Conservation (phyloP, 2,113 vertebrate species). For the Grammomys dolichurus region DNA sequence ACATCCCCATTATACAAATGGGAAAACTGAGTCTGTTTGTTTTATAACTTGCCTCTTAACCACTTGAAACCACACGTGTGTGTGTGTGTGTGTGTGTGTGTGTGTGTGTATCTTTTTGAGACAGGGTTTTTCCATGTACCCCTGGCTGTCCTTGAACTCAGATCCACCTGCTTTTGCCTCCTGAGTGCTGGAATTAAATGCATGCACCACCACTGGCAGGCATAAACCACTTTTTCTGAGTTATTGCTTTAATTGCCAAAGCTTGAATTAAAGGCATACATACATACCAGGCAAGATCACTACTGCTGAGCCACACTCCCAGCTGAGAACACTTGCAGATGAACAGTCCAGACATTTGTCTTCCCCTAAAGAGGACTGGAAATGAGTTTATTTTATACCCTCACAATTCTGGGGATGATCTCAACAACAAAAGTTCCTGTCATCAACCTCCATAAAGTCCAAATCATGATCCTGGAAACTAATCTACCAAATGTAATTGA, state of each 20-base stretch:
- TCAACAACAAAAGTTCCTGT: slow-evolving; percentile 3
- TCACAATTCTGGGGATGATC: background rate
- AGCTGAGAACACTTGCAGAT: background rate
- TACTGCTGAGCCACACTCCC: background rate
- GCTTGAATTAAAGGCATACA: background rate
- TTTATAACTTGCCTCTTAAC: slow-evolving; percentile 38
- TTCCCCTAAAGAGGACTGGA: background rate
- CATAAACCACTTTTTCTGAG: background rate
- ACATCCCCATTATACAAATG: background rate
- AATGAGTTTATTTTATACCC: background rate
- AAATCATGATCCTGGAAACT: background rate
- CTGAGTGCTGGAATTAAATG: too few relatives aligned
- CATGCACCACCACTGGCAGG: too few relatives aligned
- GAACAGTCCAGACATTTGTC: background rate
- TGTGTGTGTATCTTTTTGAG: too few relatives aligned
- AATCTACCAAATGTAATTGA: background rate
- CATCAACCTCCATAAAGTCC: background rate
- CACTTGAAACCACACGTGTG: background rate
- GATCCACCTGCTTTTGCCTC: too few relatives aligned
- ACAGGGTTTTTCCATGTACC: too few relatives aligned
- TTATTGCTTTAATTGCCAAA: background rate
- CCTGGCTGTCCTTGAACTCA: too few relatives aligned
- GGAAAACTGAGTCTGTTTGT: slow-evolving; percentile 6
- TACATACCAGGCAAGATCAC: background rate
- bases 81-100: too few relatives aligned